Conservation (phyloP, 2,797 vertebrate genomes). For the Dallia pectoralis region DNA sequence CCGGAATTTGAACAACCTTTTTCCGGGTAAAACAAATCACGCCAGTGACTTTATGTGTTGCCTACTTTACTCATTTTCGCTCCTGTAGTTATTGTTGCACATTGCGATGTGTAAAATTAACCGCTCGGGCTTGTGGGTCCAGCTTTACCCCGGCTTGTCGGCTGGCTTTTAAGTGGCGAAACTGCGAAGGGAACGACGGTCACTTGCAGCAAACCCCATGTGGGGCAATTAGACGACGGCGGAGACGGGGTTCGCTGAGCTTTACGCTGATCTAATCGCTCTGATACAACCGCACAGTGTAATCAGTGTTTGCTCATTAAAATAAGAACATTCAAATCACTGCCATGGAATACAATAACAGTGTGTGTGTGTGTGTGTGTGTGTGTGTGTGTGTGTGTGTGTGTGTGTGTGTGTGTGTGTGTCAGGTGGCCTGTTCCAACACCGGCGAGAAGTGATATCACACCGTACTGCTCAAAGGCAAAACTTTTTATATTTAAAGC, state of each 20-base stretch:
- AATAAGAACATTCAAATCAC: background rate
- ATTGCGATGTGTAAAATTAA: too few relatives aligned
- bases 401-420: too few relatives aligned
- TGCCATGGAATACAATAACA: background rate
- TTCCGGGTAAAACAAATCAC: slow-evolving; percentile 25
- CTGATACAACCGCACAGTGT: background rate
- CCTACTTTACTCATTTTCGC: background rate
- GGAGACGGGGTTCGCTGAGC: too few relatives aligned
- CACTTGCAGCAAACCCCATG: too few relatives aligned
- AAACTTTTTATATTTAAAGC: background rate
- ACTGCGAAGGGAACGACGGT: too few relatives aligned
- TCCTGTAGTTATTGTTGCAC: background rate
- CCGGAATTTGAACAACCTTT: slow-evolving; percentile 46
- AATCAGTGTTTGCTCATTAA: background rate
- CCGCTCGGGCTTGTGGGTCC: too few relatives aligned
- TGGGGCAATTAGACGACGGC: too few relatives aligned
- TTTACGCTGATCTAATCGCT: background rate
- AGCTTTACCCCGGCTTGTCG: too few relatives aligned
- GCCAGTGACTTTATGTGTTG: slow-evolving; percentile 10
- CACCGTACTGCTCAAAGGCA: background rate
- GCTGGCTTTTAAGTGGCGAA: too few relatives aligned
- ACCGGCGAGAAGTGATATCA: background rate
- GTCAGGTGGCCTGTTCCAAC: too few relatives aligned
- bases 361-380: too few relatives aligned
- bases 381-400: too few relatives aligned